Conservation (phyloP, 2,888 invertebrate genomes). For the Trichogramma dendrolimi region DNA sequence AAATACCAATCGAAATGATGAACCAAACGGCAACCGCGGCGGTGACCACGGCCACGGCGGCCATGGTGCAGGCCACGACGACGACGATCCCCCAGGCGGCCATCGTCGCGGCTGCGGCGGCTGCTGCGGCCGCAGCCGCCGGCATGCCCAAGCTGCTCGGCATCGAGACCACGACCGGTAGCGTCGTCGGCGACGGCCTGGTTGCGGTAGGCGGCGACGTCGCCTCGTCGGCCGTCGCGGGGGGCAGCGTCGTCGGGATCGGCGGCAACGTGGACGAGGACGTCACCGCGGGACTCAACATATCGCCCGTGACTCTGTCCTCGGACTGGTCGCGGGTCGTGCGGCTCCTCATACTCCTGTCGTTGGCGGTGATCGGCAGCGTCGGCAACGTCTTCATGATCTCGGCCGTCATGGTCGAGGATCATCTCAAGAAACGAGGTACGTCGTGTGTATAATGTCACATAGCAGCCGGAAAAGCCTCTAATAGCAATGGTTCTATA, state of each 20-base stretch:
- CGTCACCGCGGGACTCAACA: slow-evolving; percentile 46
- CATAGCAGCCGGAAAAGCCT: no score
- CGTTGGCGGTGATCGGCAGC: slow-evolving; percentile 64
- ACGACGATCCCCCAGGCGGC: slow-evolving; percentile 33
- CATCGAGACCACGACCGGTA: slow-evolving; percentile 11
- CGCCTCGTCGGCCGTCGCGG: slow-evolving; percentile 13
- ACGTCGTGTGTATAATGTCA: slow-evolving; percentile 27
- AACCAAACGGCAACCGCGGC: slow-evolving; percentile 10
- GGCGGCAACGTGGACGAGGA: slow-evolving; percentile 9
- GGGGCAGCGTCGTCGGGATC: not conserved
- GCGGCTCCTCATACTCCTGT: slow-evolving; percentile 62
- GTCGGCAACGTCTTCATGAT: slow-evolving; percentile 75
- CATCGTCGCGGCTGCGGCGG: slow-evolving; percentile 25
- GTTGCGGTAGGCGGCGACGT: not conserved
- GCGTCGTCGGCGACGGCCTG: slow-evolving; percentile 11
- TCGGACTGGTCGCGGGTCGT: slow-evolving; percentile 67
- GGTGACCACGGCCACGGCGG: slow-evolving; percentile 28
- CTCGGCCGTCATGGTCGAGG: slow-evolving; percentile 69
- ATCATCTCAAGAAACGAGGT: slow-evolving; percentile 67
- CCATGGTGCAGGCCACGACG: slow-evolving; percentile 24
- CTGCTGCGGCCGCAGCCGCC: slow-evolving; percentile 19
- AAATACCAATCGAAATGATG: no score
- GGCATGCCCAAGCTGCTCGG: slow-evolving; percentile 34
- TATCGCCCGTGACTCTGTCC: slow-evolving; percentile 65
- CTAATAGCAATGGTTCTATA: no score